These are phyloP conservation scores for Ischnura elegans DNA, from an alignment of 2,888 invertebrate genomes.

Conservation along the genomic window DNA sequence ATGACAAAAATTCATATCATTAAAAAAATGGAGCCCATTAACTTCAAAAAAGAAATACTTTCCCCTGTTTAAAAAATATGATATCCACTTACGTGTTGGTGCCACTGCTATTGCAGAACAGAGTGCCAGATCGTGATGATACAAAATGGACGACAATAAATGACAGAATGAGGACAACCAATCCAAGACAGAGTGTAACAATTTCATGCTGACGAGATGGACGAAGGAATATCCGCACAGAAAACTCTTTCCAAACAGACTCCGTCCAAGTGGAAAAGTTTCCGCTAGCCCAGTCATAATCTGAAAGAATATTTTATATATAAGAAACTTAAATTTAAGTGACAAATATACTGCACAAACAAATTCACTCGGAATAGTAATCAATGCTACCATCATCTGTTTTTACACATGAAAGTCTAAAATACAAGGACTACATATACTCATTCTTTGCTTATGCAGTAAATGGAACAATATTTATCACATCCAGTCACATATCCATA, in stretches of 20 bases:
- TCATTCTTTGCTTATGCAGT: too few relatives aligned
- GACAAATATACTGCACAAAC: not conserved
- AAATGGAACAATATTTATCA: too few relatives aligned
- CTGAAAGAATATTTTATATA: conserved; percentile 77
- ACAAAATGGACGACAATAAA: conserved; percentile 80
- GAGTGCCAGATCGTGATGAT: conserved; percentile 78
- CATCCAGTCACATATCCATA: too few relatives aligned
- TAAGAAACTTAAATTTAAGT: not conserved
- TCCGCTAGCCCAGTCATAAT: conserved; percentile 88
- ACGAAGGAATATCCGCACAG: conserved; percentile 88
- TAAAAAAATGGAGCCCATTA: too few relatives aligned
- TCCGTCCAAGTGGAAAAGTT: conserved; percentile 93
- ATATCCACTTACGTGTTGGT: conserved; percentile 62
- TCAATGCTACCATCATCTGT: too few relatives aligned
- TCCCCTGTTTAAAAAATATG: not conserved
- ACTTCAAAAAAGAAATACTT: too few relatives aligned
- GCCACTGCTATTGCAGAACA: conserved; percentile 75
- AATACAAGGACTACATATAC: too few relatives aligned
- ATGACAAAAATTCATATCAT: too few relatives aligned
- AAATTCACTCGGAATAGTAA: too few relatives aligned
- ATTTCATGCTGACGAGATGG: conserved; percentile 83
- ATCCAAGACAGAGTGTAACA: conserved; percentile 80
- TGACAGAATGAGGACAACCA: conserved; percentile 78
- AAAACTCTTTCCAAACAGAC: conserved; percentile 89
- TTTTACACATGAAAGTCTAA: too few relatives aligned